Evolutionary conservation across 2,888 invertebrate species (phyloP), one percentile per base, ranked within the genome.

Genomic region (Drosophila mimetica): DNA sequence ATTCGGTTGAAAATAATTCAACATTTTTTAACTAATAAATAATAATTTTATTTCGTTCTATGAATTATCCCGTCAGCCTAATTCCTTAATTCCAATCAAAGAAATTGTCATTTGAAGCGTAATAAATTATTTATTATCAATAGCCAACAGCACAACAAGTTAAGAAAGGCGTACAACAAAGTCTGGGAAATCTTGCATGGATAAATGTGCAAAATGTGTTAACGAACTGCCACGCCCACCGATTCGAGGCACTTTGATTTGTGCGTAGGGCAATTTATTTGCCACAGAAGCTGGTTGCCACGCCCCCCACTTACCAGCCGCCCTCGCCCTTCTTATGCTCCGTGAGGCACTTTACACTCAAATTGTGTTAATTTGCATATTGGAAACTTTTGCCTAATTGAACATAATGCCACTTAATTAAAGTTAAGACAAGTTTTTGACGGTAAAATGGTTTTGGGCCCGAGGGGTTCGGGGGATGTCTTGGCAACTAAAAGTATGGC

Each of bases 341-440:
- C 20, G 16, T 16, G n/a, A 52, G 71, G 80, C 80, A 80, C 75
- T 80, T 77, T 77, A 71, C 71, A 70, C 67, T 74, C 77, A 81
- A 81, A 82, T 79, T 82, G 79, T 78, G 82, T 75, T 83, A 79
- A 85, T 84, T 84, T 83, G 77, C 85, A 85, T 84, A 83, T 79
- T 84, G 73, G 76, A 84, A 84, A 85, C 86, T 83, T 70, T 85
- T 79, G 84, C 71, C 83, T 85, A 84, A 84, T 84, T 85, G 86
- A 81, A 83, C 85, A 83, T 84, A 83, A 84, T 84, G 81, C 86
- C 81, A 85, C 77, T 83, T 85, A 84, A 85, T 84, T 85, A 84
- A 85, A 84, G 74, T 83, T 83, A 77, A 74, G 74, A 66, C 69
- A 72, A 72, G 72, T 72, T 71, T 72, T 59, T 71, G 72, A 37